Evolutionary conservation across 2,888 invertebrate genomes (phyloP).

Genomic region (Oeneis ivallda): DNA sequence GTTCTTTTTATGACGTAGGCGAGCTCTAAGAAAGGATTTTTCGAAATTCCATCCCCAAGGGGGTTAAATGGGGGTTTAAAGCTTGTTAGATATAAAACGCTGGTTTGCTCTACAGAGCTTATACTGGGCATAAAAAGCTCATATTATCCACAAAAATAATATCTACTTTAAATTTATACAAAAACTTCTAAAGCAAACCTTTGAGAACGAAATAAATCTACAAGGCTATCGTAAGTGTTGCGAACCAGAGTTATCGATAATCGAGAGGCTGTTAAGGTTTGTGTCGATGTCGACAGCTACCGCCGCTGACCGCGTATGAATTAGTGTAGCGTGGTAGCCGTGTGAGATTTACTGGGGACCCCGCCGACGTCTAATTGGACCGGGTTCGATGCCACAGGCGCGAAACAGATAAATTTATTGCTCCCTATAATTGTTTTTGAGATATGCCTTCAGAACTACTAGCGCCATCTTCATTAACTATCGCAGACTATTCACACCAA

Average conservation of each 20-base stretch:
- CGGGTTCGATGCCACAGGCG: slow-evolving; percentile 74
- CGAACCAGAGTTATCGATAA: slow-evolving; percentile 58
- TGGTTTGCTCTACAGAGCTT: too few species aligned
- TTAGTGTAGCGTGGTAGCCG: slow-evolving; percentile 80
- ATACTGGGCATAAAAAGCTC: too few species aligned
- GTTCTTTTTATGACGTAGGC: too few species aligned
- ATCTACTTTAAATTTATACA: not conserved
- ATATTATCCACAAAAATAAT: too few species aligned
- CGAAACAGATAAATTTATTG: slow-evolving; percentile 76
- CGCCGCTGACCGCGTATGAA: slow-evolving; percentile 68
- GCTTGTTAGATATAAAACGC: too few species aligned
- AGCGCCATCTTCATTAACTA: slow-evolving; percentile 33
- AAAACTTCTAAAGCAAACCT: not conserved
- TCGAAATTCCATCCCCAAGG: too few species aligned
- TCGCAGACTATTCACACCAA: slow-evolving; percentile 15
- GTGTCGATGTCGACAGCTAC: slow-evolving; percentile 70
- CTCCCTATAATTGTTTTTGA: slow-evolving; percentile 75
- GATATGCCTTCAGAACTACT: slow-evolving; percentile 22
- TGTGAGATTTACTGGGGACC: slow-evolving; percentile 75
- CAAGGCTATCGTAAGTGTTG: slow-evolving; percentile 44
- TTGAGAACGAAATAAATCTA: slow-evolving; percentile 2
- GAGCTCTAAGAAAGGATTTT: too few species aligned
- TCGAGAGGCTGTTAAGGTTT: slow-evolving; percentile 66
- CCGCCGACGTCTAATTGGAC: slow-evolving; percentile 74
- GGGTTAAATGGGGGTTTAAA: too few species aligned